A percentile compares a stretch with the other conserved stretches of the same genome.
Conservation (phyloP, 2,888 invertebrate species). For the Idaea dimidiata region DNA sequence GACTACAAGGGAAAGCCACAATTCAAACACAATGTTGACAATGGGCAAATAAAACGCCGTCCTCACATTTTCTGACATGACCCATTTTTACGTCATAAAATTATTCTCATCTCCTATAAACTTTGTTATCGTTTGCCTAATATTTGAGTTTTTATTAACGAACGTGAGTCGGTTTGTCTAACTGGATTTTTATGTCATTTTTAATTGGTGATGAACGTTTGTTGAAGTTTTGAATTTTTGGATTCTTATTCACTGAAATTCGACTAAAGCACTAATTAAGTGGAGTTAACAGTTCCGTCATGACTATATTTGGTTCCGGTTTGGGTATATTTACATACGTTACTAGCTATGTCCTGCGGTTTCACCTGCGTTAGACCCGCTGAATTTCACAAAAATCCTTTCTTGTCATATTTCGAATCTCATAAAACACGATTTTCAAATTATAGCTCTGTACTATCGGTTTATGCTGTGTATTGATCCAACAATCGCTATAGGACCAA, state of each 20-base stretch:
- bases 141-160: conserved; percentile 64
- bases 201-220: conserved; percentile 15
- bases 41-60: conserved; percentile 60
- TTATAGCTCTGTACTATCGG: no score
- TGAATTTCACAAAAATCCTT: no score
- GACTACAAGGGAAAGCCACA: conserved; percentile 43
- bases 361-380: no score
- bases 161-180: conserved; percentile 40
- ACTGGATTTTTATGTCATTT: conserved; percentile 25
- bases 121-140: conserved; percentile 62
- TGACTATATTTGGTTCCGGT: background rate
- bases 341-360: no score
- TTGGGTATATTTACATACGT: conserved; percentile 7
- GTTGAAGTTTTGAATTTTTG: conserved; percentile 7
- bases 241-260: conserved; percentile 5
- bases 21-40: conserved; percentile 59
- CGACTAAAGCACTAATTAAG: background rate
- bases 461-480: no score
- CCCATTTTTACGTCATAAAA: conserved; percentile 66
- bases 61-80: conserved; percentile 52
- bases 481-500: no score
- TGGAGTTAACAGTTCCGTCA: background rate
- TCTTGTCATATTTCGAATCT: no score
- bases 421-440: no score
- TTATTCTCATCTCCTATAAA: conserved; percentile 58